phyloP scores from a whole-genome alignment of 2,113 vertebrate species.

The Alouatta palliata region DNA sequence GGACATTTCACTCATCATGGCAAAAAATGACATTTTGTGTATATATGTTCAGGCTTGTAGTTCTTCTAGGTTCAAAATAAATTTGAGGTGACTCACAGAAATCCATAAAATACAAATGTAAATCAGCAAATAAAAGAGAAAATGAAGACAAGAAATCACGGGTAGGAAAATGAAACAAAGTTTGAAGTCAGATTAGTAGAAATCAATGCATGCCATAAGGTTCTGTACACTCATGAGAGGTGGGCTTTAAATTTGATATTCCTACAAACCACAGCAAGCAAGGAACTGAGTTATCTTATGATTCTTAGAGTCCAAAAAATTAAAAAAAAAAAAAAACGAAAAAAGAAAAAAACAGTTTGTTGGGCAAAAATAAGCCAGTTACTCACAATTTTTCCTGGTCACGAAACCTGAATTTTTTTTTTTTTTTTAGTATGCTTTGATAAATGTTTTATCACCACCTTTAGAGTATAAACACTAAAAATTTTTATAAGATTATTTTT shows the following conservation, averaged over 20 bases:
- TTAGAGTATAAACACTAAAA: constrained; percentile 3
- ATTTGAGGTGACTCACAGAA: neutral
- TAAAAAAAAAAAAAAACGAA: neutral
- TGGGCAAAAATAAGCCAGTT: neutral
- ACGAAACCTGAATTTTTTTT: neutral
- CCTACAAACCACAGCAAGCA: neutral
- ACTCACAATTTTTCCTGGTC: neutral
- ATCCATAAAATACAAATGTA: neutral
- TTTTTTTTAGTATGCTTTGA: neutral
- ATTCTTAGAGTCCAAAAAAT: neutral
- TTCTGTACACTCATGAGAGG: neutral
- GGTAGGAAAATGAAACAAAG: neutral
- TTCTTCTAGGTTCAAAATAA: neutral
- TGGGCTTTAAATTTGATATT: constrained; percentile 22
- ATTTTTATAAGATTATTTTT: neutral
- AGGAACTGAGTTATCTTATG: neutral
- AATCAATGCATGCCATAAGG: neutral
- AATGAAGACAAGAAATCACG: neutral
- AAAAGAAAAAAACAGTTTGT: neutral
- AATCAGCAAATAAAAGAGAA: neutral
- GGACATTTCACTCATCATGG: neutral
- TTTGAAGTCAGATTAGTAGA: neutral
- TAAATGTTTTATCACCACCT: neutral
- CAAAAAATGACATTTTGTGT: neutral
- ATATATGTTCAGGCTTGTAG: neutral